Evolutionary conservation across 2,797 vertebrate genomes (phyloP), one percentile per base, ranked within the genome.

Genomic region (Anguilla megastoma): DNA sequence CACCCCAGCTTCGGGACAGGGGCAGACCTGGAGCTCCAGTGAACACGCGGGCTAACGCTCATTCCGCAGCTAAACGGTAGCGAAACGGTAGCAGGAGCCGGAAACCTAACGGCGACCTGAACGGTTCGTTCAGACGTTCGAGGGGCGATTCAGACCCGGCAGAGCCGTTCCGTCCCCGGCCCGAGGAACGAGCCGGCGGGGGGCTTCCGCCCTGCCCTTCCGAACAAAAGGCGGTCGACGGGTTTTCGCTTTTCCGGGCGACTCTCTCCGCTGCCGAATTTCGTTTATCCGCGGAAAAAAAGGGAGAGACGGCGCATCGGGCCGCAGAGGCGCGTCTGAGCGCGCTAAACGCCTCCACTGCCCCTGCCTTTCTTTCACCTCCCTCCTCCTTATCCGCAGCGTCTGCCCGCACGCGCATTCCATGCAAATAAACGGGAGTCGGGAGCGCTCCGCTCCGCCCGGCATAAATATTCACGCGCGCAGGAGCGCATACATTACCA

Each of bases 381-480:
- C 66, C 36, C 10, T 14, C 66, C 41, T 0, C 48, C 85, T 84
- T 87, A 74, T 90, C 88, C 84, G 60, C 12, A 45, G 60, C 89
- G 87, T 91, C 89, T 89, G 88, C 89, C 89, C 86, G 86, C 90
- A 92, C 90, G 56, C 86, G 89, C 71, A 91, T 89, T 91, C 89
- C 90, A 93, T 92, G 91, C 91, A 91, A 92, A 92, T 92, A 89
- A 87, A 89, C 90, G 85, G 82, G 91, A 91, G 90, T 88, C 83
- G 79, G 71, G 86, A 88, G 84, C 88, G 74, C 58, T 45, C 21
- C 50, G 60, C 86, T 85, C 82, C 86, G 36, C 87, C 84, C 16
- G 58, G 85, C 88, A 94, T 93, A 92, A 93, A 93, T 93, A 94
- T 94, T 93, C 89, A 91, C 88, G 48, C 86, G 84, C 52, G 85